These are phyloP conservation scores for Rhynchonycteris naso DNA, from an alignment of 2,797 vertebrate species.

Conservation along the genomic window DNA sequence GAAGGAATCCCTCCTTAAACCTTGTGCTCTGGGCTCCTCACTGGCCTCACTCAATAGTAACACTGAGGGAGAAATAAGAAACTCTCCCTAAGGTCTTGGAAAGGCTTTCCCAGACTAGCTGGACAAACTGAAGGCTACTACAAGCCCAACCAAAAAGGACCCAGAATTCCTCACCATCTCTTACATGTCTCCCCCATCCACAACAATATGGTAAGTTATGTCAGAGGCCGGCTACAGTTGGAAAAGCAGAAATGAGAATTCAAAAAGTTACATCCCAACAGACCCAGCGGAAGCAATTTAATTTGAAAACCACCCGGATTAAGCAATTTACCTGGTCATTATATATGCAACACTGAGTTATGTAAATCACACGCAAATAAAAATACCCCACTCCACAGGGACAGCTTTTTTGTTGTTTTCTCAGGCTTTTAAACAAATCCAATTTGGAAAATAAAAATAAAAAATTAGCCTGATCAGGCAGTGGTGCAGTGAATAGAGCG, in stretches of 20 bases:
- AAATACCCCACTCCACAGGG: not conserved
- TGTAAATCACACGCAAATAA: conserved; percentile 69
- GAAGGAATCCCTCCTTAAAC: not conserved
- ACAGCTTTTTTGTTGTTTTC: conserved; percentile 58
- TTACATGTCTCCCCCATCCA: not conserved
- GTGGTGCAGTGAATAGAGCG: too few relatives aligned
- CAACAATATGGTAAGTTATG: not conserved
- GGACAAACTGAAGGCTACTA: not conserved
- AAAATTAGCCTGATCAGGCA: not conserved
- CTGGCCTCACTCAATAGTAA: not conserved
- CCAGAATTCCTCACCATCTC: not conserved
- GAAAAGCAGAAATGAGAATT: conserved; percentile 12
- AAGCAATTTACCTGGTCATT: conserved; percentile 37
- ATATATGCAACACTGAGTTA: not conserved
- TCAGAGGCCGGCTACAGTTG: not conserved
- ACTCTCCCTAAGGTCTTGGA: not conserved
- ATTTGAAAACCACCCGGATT: not conserved
- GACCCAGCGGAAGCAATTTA: not conserved
- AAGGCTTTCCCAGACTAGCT: not conserved
- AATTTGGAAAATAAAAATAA: conserved; percentile 52
- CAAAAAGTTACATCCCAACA: not conserved
- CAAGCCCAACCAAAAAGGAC: not conserved
- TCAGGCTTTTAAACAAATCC: conserved; percentile 61
- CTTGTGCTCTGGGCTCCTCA: not conserved
- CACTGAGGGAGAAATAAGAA: not conserved